Conservation (phyloP, 2,888 invertebrate species). For the Formica aserva region DNA sequence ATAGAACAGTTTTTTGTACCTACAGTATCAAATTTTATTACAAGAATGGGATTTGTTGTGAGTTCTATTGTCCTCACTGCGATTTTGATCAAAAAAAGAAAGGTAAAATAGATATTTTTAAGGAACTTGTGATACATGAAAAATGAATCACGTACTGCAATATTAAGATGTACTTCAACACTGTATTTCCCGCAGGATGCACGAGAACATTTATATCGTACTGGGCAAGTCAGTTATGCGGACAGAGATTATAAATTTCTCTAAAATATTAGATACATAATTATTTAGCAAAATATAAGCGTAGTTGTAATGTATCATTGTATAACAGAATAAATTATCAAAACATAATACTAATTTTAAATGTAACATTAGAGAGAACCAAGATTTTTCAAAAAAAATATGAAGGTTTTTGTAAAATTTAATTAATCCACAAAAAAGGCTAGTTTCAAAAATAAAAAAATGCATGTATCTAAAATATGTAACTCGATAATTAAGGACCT, state of each 20-base stretch:
- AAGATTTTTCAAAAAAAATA: neutral
- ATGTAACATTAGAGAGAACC: neutral
- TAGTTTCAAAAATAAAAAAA: neutral
- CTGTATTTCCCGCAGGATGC: slow-evolving; percentile 83
- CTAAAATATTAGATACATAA: slow-evolving; percentile 5
- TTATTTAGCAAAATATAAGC: slow-evolving; percentile 1
- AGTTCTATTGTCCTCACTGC: fast-evolving
- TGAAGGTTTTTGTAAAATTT: neutral
- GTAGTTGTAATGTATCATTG: neutral
- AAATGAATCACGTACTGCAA: neutral
- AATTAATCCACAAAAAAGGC: neutral
- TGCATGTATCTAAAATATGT: neutral
- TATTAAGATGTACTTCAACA: slow-evolving; percentile 82
- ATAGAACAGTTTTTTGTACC: slow-evolving; percentile 89
- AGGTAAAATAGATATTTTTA: slow-evolving; percentile 13
- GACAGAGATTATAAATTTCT: slow-evolving; percentile 90
- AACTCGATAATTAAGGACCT: neutral
- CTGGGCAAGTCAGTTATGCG: slow-evolving; percentile 91
- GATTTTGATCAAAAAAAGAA: neutral
- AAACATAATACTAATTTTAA: neutral
- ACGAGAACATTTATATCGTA: slow-evolving; percentile 88
- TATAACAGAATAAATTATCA: slow-evolving; percentile 18
- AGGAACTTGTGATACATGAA: neutral
- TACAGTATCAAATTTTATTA: slow-evolving; percentile 78
- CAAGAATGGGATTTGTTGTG: fast-evolving